A percentile compares a stretch with the other conserved stretches of the same genome.
These are phyloP conservation scores for Petrocephalus microphthalmus DNA, from an alignment of 2,113 vertebrate genomes.

Conservation along the genomic window DNA sequence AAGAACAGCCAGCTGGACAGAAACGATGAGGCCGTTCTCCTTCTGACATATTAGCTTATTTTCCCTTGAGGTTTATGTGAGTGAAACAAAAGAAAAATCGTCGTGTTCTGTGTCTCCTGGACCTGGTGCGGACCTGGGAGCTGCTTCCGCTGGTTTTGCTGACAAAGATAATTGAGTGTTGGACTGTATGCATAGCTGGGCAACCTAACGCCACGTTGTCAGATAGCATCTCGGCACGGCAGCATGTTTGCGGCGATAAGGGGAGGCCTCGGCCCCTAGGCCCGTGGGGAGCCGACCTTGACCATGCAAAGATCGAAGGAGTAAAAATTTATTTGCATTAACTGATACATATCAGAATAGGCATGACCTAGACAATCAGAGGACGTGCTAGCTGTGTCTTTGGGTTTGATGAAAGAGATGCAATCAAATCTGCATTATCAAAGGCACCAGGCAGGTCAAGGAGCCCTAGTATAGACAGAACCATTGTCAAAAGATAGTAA, in stretches of 20 bases:
- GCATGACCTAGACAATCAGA: neutral
- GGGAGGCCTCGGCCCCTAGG: neutral
- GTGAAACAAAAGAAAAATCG: neutral
- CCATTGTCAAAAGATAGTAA: neutral
- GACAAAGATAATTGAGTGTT: neutral
- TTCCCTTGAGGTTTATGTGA: neutral
- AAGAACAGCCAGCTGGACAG: neutral
- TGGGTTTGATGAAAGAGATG: neutral
- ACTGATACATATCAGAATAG: conserved; percentile 2
- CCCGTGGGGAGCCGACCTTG: neutral
- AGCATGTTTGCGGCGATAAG: neutral
- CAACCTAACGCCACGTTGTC: neutral
- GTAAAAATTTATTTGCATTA: neutral
- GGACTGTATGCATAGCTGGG: neutral
- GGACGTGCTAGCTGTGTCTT: neutral
- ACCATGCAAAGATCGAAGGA: neutral
- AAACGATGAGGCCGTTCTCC: neutral
- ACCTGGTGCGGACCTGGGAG: neutral
- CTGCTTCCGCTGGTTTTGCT: neutral
- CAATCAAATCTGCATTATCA: neutral
- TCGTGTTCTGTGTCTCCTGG: neutral
- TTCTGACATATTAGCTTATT: neutral
- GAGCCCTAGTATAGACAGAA: neutral
- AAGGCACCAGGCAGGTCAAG: neutral
- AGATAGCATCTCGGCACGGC: neutral